A percentile compares a stretch with the other conserved stretches of the same genome.
These are phyloP conservation scores for Amphipyra tragopoginis DNA, from an alignment of 2,888 invertebrate species.

Conservation along the genomic window DNA sequence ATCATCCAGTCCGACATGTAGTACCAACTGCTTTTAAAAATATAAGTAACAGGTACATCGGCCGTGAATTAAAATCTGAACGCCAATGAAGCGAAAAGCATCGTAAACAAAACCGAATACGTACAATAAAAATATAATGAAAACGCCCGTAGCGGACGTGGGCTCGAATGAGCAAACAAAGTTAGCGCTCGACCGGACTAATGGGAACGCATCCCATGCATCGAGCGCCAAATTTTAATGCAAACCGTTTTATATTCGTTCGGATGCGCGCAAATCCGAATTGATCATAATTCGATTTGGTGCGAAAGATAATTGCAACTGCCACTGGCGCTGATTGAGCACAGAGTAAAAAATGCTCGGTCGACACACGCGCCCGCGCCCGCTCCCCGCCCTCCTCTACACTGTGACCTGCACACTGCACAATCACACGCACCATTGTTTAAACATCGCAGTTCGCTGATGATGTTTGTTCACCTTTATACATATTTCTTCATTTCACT, in stretches of 20 bases:
- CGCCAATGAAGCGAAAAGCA: constrained; percentile 65
- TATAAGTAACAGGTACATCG: constrained; percentile 14
- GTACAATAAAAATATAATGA: constrained; percentile 72
- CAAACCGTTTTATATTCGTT: constrained; percentile 90
- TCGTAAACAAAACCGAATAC: constrained; percentile 69
- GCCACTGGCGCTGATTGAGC: constrained; percentile 89
- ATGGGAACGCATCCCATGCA: constrained; percentile 88
- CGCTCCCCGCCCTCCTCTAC: constrained; percentile 61
- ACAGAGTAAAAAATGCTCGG: constrained; percentile 80
- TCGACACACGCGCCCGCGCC: constrained; percentile 53
- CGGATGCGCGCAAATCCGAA: constrained; percentile 90
- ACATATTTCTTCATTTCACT: constrained; percentile 70
- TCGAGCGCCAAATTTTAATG: constrained; percentile 89
- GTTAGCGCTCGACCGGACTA: constrained; percentile 81
- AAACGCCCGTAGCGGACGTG: constrained; percentile 71
- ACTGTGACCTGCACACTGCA: constrained; percentile 71
- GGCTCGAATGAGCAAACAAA: constrained; percentile 78
- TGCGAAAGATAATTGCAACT: constrained; percentile 89
- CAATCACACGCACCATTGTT: constrained; percentile 86
- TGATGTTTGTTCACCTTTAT: constrained; percentile 84
- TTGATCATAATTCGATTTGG: constrained; percentile 90
- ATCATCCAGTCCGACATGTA: neutral
- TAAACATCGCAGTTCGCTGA: constrained; percentile 81
- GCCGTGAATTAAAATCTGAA: constrained; percentile 61
- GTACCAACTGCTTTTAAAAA: neutral